Base-by-base conservation (phyloP, 2,797 vertebrate genomes). In the Chelidonichthys spinosus region DNA sequence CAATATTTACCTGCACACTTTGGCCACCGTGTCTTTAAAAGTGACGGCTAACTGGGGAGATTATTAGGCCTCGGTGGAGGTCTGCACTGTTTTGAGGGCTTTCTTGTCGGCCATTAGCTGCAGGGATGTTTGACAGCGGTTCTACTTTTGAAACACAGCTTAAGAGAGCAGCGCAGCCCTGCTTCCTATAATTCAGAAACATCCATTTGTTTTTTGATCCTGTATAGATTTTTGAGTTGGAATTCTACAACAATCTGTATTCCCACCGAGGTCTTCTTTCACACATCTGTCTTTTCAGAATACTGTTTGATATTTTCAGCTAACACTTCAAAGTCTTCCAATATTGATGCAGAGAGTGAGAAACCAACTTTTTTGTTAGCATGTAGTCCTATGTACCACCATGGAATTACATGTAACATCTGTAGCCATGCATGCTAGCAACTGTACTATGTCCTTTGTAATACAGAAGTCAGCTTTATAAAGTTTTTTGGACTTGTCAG, bases 41-140 rank as follows among this genome's bases (percentile, higher is more conserved):
- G 68, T 78, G 63, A 80, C 66, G 63, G 63, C 65, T 76, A 76
- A 85, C 82, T 40, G 63, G 52, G 79, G 78, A 74, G 69, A 79
- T 82, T 77, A 78, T 79, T 65, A 75, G 67, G 58, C 58, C 42
- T 78, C n/a, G 43, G 52, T 70, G 61, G 72, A 75, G 32, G 58
- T 76, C 66, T 65, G 76, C 13, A 61, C 52, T 56, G 17, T 69
- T 66, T 36, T 50, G 40, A 76, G 59, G 11, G 59, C 60, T 77
- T 75, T 69, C 32, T 66, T 74, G 65, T 75, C 65, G 67, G 55
- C 67, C 71, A 73, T 76, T 79, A 78, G 72, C 68, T 65, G 69
- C 68, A 69, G 69, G 4, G 63, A 47, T 50, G 71, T 78, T 72
- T 72, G 72, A 81, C 72, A 80, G 74, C 50, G n/a, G 44, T 43